A percentile compares a stretch with the other conserved stretches of the same genome.
phyloP scores from a whole-genome alignment of 2,113 vertebrate species.

The Lycaon pictus region DNA sequence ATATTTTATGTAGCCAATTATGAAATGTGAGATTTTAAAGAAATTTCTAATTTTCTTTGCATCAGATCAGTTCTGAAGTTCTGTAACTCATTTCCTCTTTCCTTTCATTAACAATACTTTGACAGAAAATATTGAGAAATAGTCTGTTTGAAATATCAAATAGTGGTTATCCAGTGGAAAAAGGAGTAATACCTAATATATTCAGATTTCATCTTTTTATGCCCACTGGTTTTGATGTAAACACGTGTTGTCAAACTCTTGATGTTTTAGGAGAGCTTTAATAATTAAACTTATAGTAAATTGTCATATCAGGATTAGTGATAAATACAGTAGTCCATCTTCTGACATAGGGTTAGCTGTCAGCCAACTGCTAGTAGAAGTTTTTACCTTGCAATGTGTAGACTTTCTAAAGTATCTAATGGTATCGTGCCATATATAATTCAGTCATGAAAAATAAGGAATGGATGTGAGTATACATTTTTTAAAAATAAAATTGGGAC shows the following conservation, averaged over 20 bases:
- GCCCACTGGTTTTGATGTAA: not conserved
- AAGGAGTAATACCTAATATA: not conserved
- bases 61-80: not conserved
- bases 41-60: not conserved
- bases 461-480: not conserved
- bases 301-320: not conserved
- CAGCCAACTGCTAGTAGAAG: not conserved
- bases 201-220: not conserved
- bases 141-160: slow-evolving; percentile 21
- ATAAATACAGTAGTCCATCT: not conserved
- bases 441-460: not conserved
- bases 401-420: not conserved
- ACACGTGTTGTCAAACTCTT: not conserved
- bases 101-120: not conserved
- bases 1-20: not conserved
- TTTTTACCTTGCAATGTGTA: not conserved
- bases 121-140: not conserved
- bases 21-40: not conserved
- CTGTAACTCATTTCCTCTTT: not conserved
- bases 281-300: not conserved
- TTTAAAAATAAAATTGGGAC: not conserved
- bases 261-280: not conserved
- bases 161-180: not conserved
- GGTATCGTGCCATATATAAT: not conserved
- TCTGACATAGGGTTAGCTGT: not conserved